A percentile compares a stretch with the other conserved stretches of the same genome.
phyloP scores from a whole-genome alignment of 1,140 invertebrate genomes.

The Aphis craccivora region DNA sequence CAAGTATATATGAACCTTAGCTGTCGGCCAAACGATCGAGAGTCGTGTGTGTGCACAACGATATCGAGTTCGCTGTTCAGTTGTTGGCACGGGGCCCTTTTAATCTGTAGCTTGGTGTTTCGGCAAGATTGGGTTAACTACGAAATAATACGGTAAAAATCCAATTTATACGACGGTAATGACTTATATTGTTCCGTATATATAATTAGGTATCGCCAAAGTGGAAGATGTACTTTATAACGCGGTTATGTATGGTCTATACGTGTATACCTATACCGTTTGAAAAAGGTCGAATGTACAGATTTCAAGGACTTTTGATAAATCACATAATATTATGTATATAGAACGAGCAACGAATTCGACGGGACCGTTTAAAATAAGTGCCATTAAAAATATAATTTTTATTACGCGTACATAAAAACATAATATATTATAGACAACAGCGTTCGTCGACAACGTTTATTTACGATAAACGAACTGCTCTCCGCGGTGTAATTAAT shows the following conservation, averaged over 20 bases:
- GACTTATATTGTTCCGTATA: constrained; percentile 4
- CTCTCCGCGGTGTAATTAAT: not conserved
- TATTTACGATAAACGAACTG: not conserved
- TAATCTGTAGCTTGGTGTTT: constrained; percentile 7
- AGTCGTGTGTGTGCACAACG: not conserved
- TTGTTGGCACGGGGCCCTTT: not conserved
- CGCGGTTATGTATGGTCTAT: not conserved
- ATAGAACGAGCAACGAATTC: not conserved
- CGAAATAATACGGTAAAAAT: not conserved
- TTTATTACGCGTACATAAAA: not conserved
- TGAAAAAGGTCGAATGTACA: not conserved
- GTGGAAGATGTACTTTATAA: not conserved
- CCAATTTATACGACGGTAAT: not conserved
- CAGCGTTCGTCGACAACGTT: not conserved
- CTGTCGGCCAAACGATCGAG: not conserved
- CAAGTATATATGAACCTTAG: not conserved
- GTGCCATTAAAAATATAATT: not conserved
- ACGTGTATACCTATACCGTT: not conserved
- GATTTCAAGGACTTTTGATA: not conserved
- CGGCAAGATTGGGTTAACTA: not conserved
- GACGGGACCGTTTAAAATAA: not conserved
- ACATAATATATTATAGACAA: not conserved
- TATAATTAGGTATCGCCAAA: not conserved
- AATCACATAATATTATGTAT: not conserved
- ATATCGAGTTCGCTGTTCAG: not conserved